Percentiles rank a stretch among this genome's conserved stretches.
Evolutionary conservation across 2,797 vertebrate genomes (phyloP).

Genomic region (Otus scops): DNA sequence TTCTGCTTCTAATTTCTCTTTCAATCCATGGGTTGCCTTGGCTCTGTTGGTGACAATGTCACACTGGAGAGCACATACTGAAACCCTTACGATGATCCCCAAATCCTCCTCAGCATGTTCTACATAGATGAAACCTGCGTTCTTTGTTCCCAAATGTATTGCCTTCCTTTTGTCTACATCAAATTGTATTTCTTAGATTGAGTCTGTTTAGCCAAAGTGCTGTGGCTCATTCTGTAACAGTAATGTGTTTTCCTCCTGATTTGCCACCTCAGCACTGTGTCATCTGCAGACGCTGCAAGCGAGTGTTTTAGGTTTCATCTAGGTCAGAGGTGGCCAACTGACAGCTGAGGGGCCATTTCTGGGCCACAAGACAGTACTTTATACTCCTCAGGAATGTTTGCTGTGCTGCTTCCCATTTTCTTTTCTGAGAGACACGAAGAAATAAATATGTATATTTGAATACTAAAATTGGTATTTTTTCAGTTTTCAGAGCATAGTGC

Average conservation of each 20-base stretch:
- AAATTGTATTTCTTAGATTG: background rate
- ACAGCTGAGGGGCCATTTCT: slow-evolving; percentile 6
- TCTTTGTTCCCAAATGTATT: background rate
- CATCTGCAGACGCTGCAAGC: background rate
- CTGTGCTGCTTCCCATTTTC: background rate
- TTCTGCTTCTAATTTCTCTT: background rate
- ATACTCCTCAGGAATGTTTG: background rate
- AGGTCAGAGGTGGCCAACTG: slow-evolving; percentile 16
- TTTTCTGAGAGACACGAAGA: background rate
- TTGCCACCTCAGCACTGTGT: background rate
- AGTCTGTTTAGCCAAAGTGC: background rate
- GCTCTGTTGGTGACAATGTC: background rate
- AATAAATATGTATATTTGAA: background rate
- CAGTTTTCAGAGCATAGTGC: background rate
- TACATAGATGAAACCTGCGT: background rate
- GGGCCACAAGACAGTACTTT: background rate
- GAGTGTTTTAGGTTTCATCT: background rate
- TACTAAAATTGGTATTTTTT: background rate
- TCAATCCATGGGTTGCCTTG: background rate
- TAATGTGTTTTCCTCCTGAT: background rate
- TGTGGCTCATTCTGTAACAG: background rate
- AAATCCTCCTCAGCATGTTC: background rate
- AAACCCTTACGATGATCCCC: background rate
- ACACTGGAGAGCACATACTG: background rate
- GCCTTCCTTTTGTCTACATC: background rate